Evolutionary conservation across 2,797 vertebrate species (phyloP).

Genomic region (Melanotaenia pygmaea): DNA sequence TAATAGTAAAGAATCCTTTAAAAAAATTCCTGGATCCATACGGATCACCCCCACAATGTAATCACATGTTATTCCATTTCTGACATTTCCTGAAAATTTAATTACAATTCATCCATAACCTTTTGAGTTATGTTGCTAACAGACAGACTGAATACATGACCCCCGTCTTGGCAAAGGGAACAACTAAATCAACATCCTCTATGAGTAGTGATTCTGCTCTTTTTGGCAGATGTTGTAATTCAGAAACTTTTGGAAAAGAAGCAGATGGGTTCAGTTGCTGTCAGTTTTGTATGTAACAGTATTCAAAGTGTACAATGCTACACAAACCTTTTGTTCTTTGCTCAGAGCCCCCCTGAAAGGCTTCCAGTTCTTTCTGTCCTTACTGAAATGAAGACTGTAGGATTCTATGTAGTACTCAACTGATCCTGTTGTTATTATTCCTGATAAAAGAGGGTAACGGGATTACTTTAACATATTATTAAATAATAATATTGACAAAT

Average conservation of each 20-base stretch:
- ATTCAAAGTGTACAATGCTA: neutral
- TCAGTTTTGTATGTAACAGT: neutral
- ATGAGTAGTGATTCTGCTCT: neutral
- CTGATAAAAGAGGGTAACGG: constrained; percentile 60
- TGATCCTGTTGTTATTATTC: constrained; percentile 85
- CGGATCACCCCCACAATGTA: too few species aligned
- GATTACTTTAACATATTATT: neutral
- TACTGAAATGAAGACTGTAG: constrained; percentile 84
- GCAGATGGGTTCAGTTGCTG: neutral
- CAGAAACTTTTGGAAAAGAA: neutral
- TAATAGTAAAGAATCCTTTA: too few species aligned
- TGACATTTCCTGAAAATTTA: too few species aligned
- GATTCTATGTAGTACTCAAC: constrained; percentile 77
- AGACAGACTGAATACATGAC: too few species aligned
- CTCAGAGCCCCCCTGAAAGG: constrained; percentile 78
- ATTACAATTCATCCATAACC: too few species aligned
- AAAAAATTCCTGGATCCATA: too few species aligned
- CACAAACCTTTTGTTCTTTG: constrained; percentile 84
- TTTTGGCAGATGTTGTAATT: neutral
- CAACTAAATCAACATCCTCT: neutral
- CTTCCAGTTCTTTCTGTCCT: constrained; percentile 86
- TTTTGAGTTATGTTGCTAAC: too few species aligned
- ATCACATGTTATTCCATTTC: too few species aligned
- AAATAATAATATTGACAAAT: too few species aligned
- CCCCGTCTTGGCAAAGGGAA: neutral